Evolutionary conservation across 2,113 vertebrate species (phyloP), one percentile per base, ranked within the genome.

Genomic region (Hylia prasina): DNA sequence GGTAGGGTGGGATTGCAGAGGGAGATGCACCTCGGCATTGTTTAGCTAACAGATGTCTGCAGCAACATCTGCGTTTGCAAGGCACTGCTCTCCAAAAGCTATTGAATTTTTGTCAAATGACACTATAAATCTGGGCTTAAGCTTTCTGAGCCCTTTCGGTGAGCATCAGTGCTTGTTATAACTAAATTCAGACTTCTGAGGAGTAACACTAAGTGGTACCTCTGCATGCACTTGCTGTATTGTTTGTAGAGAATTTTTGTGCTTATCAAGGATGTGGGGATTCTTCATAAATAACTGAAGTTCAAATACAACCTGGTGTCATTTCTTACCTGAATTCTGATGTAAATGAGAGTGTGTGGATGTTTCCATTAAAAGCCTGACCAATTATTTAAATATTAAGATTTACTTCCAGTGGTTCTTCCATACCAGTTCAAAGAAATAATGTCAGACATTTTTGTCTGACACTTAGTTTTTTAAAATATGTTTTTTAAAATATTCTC

Each of bases 31-130:
- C 83, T 94, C 56, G 18, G 58, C 60, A 30, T 90, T 97, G 75
- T 88, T 93, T 45, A 87, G 91, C 65, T 89, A 81, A 83, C 90
- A 93, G 93, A 91, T 94, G 79, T 94, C 76, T 95, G 85, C 22
- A 44, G 85, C 82, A 94, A 51, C 79, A 44, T 93, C 84, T 95
- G 76, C 2, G 0, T 90, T 87, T 61, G 68, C 64, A n/a, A 92
- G 79, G 56, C 68, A 13, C 37, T 78, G 60, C 44, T 89, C 35
- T 92, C 75, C 20, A 69, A 87, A 93, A 92, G 42, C 48, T 37
- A 18, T 66, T 4, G 2, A 58, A 31, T 60, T 86, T 66, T 80
- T 93, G 64, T 94, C 82, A 88, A 64, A 64, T n/a, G 27, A n/a
- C 58, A n/a, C 50, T 66, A 27, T 68, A 91, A 85, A 90, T 83